Base-by-base conservation (phyloP, 30 jellyfish, hydroid and myxozoan genomes). In the Mastigias papua region DNA sequence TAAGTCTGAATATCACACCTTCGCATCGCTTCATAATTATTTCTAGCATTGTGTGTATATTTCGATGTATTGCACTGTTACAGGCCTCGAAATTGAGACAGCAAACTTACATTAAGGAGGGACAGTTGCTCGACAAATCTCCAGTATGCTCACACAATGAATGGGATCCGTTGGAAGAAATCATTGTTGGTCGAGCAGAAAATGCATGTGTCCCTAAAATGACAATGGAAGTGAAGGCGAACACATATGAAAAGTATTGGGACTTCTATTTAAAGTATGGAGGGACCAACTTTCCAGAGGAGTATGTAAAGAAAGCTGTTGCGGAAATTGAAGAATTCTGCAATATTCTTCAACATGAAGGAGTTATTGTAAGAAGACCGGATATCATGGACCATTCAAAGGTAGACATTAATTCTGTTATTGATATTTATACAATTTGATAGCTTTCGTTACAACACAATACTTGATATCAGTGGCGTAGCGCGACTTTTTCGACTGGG, bases 101-200 rank as follows among this genome's bases (percentile, higher is more conserved):
- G 17, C 7, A 51, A 51, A 21, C 67, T 4, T 13, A 1, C 25
- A 2, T 51, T 17, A 51, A 16, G 17, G 67, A 10, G 25, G 27
- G 27, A 4, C 63, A 69, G 9, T 29, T 27, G 29, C 19, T 63
- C 9, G 4, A 35, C 19, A 10, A 25, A 63, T 20, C 71, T 22
- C 92, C 88, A 0, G 97, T 89, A 4, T 62, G 86, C 69, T 63
- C 96, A 26, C 64, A 92, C 88, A 92, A 92, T 33, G 98, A 92
- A 69, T 92, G 98, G 98, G 98, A 92, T 58, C 98, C 98, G 0
- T 76, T 92, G 68, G 98, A 92, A 64, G 98, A 92, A 60, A 87
- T 92, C 65, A 92, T 92, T 42, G 98, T 92, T 31, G 98, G 98
- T 6, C 74, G 98, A 1, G 87, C 98, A 19, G 98, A 92, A 73